Evolutionary conservation across 2,888 invertebrate species (phyloP).

Genomic region (Eudasyphora cyanicolor): DNA sequence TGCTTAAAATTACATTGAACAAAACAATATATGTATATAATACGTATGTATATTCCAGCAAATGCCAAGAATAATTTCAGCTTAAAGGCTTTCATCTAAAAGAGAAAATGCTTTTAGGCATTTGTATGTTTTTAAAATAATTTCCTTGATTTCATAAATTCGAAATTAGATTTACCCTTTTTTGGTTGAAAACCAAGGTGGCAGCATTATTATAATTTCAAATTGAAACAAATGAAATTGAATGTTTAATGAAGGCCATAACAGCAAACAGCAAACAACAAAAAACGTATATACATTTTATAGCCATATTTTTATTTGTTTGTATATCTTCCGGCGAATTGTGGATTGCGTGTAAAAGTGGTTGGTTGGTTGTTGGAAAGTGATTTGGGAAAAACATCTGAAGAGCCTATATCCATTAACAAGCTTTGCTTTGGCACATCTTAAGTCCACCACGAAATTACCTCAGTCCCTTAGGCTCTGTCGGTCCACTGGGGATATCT

Average conservation of each 20-base stretch:
- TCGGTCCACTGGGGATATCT: neutral
- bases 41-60: no score
- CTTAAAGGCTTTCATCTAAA: no score
- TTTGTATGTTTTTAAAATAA: neutral
- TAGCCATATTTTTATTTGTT: no score
- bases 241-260: neutral
- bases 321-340: neutral
- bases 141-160: constrained; percentile 1
- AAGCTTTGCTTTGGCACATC: neutral
- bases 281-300: no score
- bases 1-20: no score
- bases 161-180: neutral
- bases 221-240: neutral
- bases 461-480: neutral
- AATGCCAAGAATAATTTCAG: no score
- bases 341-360: neutral
- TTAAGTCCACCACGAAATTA: neutral
- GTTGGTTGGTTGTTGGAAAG: neutral
- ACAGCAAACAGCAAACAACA: no score
- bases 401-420: neutral
- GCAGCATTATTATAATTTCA: neutral
- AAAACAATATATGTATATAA: no score
- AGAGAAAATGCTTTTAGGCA: neutral
- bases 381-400: neutral
- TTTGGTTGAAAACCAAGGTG: neutral